Conservation (phyloP, 2,888 invertebrate genomes). For the Calliopum simillimum region DNA sequence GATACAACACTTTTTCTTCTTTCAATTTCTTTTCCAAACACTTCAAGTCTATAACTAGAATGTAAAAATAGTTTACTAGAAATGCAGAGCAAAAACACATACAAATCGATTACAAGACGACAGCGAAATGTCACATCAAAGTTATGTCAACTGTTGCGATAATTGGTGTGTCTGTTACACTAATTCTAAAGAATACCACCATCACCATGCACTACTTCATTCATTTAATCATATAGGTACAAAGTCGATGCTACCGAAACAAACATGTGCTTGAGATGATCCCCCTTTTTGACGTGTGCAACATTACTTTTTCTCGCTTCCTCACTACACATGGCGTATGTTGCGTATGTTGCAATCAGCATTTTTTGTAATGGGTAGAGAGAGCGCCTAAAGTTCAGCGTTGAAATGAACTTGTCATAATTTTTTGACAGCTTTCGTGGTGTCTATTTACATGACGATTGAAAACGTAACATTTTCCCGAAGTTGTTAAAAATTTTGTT, state of each 20-base stretch:
- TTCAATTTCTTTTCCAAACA: background rate
- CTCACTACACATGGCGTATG: background rate
- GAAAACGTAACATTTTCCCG: background rate
- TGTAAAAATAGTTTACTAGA: background rate
- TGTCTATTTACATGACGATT: background rate
- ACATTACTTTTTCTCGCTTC: background rate
- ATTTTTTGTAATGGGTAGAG: background rate
- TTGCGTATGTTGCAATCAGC: background rate
- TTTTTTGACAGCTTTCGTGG: slow-evolving; percentile 57
- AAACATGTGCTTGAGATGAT: background rate
- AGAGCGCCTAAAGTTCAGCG: slow-evolving; percentile 42
- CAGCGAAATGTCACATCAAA: slow-evolving; percentile 39
- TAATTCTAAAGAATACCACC: slow-evolving; percentile 27
- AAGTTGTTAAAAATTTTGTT: background rate
- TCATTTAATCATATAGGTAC: too few relatives aligned
- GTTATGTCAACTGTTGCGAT: slow-evolving; percentile 36
- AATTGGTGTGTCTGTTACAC: slow-evolving; percentile 43
- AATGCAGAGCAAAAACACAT: too few relatives aligned
- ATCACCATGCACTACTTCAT: too few relatives aligned
- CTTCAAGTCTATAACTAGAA: too few relatives aligned
- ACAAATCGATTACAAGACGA: background rate
- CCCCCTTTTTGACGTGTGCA: background rate
- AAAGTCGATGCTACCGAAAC: too few relatives aligned
- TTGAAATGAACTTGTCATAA: slow-evolving; percentile 64
- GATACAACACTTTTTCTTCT: background rate